Evolutionary conservation across 2,888 invertebrate genomes (phyloP).

Genomic region (Conomelus anceps): DNA sequence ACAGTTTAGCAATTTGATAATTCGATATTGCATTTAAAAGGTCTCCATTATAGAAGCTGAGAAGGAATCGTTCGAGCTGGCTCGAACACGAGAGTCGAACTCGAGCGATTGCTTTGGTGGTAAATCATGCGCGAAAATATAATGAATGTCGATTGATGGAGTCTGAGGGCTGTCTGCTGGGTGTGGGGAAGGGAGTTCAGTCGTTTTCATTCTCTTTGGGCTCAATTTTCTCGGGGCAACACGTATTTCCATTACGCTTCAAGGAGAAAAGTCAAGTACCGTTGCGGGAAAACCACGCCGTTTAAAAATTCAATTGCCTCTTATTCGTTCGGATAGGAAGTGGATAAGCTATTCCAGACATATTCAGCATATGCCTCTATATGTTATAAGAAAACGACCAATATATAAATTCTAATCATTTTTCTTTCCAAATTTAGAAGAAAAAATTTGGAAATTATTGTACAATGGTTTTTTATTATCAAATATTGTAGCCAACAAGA

Average conservation of each 20-base stretch:
- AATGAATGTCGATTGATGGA: not conserved
- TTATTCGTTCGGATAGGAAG: not conserved
- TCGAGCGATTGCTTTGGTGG: not conserved
- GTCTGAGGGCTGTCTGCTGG: not conserved
- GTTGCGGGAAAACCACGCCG: not conserved
- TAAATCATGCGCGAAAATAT: not conserved
- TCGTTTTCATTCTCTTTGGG: not conserved
- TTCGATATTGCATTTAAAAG: not conserved
- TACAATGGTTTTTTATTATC: no score
- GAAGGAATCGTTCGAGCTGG: no score
- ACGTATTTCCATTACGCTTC: not conserved
- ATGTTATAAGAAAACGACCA: no score
- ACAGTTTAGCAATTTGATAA: not conserved
- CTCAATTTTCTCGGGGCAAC: not conserved
- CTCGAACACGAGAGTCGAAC: not conserved
- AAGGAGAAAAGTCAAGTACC: not conserved
- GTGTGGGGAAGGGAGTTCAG: not conserved
- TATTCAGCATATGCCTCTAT: not conserved
- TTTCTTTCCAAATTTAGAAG: no score
- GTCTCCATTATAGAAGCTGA: not conserved
- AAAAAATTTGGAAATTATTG: no score
- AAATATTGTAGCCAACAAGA: no score
- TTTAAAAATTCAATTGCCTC: not conserved
- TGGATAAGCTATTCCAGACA: not conserved
- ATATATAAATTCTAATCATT: no score